Base-by-base conservation (phyloP, 2,797 vertebrate genomes). In the Lateolabrax maculatus region DNA sequence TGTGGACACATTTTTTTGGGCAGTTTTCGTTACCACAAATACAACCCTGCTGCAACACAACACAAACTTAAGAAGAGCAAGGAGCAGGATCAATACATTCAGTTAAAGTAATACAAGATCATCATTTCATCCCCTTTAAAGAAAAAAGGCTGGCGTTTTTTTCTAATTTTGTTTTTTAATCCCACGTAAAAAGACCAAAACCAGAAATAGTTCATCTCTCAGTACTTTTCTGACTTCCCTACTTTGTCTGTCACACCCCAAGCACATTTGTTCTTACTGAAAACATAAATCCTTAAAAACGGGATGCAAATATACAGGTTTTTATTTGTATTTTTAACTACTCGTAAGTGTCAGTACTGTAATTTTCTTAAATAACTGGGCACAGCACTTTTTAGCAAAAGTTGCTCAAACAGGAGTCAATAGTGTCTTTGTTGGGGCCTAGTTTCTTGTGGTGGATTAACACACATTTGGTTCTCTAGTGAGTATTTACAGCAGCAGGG, bases 41-140 rank as follows among this genome's bases (percentile, higher is more conserved):
- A 7, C 27, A 70, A 68, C 21, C 11, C 1, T 34, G 4, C 6
- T 36, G 46, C 44, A 71, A 46, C 9, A 10, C 44, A 64, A 67
- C 36, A 43, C 12, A 37, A 71, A 43, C 25, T 39, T 16, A 53
- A 53, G 56, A 68, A 12, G 27, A 41, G 41, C 31, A 11, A n/a
- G 23, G 29, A 52, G 55, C 19, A 46, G 1, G 37, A 41, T 67
- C 13, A 68, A 67, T 21, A 25, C 11, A 60, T 60, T 27, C 8
- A 36, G 4, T 13, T 19, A n/a, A 15, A 37, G 16, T 27, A 4
- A 23, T 18, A 23, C 25, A 31, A 43, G 21, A 34, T 55, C 29
- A 46, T 71, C 34, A 48, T 49, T 48, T n/a, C 12, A 55, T 27
- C 61, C 31, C 41, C 31, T 74, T 74, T 19, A 55, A 55, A 64